Evolutionary conservation across 1,140 invertebrate species (phyloP).

Genomic region (Ditylenchus dipsaci): DNA sequence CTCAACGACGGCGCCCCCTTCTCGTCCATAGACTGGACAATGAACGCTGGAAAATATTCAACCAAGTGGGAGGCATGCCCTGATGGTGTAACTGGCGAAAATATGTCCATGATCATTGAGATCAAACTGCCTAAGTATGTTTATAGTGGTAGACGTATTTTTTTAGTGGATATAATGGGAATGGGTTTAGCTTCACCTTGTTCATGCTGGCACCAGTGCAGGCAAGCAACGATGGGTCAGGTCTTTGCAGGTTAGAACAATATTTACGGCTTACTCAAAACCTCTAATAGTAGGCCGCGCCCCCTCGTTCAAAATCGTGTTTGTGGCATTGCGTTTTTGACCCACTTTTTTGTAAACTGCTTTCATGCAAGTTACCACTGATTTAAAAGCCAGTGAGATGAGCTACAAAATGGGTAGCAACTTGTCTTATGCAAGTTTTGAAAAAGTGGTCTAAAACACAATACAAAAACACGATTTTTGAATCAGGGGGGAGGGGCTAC

Average conservation of each 20-base stretch:
- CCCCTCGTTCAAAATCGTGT: too few species aligned
- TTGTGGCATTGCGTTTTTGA: too few species aligned
- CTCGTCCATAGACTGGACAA: slow-evolving; percentile 25
- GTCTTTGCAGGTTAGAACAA: slow-evolving; percentile 10
- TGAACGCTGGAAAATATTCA: slow-evolving; percentile 38
- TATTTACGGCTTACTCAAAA: too few species aligned
- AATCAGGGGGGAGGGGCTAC: too few species aligned
- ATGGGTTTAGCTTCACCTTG: slow-evolving; percentile 22
- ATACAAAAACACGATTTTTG: too few species aligned
- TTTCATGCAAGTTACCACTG: too few species aligned
- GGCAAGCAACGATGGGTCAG: slow-evolving; percentile 36
- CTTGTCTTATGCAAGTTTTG: too few species aligned
- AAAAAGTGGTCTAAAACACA: too few species aligned
- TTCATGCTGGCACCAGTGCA: slow-evolving; percentile 29
- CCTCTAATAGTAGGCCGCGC: too few species aligned
- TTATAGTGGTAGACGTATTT: neutral
- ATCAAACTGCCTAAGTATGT: slow-evolving; percentile 35
- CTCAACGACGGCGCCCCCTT: slow-evolving; percentile 15
- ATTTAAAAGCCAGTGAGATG: too few species aligned
- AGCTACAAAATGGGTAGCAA: too few species aligned
- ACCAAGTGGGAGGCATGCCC: slow-evolving; percentile 21
- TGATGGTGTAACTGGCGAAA: slow-evolving; percentile 6
- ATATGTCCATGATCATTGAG: slow-evolving; percentile 34
- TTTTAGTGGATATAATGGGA: neutral
- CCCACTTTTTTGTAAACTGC: too few species aligned